These are phyloP conservation scores for Anolis apletophallus DNA, from an alignment of 2,797 vertebrate species.

Conservation along the genomic window DNA sequence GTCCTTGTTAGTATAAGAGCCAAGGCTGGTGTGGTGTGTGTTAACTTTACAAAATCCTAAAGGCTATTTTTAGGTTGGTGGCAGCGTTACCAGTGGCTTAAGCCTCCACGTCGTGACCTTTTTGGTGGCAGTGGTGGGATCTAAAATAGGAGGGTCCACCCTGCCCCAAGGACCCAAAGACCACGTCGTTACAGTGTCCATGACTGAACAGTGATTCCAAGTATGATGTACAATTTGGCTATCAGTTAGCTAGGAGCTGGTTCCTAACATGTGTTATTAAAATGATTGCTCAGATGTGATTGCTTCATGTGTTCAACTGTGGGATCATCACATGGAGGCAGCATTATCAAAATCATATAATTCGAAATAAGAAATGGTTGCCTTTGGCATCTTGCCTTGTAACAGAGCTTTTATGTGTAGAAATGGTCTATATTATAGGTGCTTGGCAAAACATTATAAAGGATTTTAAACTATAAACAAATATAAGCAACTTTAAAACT, in stretches of 20 bases:
- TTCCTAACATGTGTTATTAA: background rate
- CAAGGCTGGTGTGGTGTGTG: too few relatives aligned
- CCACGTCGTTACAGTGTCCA: too few relatives aligned
- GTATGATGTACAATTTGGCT: background rate
- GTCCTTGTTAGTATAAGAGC: too few relatives aligned
- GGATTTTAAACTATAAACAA: background rate
- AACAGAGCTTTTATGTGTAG: background rate
- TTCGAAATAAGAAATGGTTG: background rate
- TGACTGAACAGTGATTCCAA: too few relatives aligned
- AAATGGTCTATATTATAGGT: background rate
- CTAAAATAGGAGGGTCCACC: too few relatives aligned
- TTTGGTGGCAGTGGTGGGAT: too few relatives aligned
- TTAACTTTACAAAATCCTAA: too few relatives aligned
- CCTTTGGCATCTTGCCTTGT: background rate
- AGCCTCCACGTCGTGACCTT: too few relatives aligned
- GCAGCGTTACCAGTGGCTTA: too few relatives aligned
- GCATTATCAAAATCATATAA: background rate
- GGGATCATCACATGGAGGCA: too few relatives aligned
- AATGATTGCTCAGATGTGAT: background rate
- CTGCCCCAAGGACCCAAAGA: too few relatives aligned
- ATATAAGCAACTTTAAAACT: rapidly evolving
- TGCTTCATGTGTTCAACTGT: background rate
- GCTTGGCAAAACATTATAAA: background rate
- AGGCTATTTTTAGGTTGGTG: too few relatives aligned
- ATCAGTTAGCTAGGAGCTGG: background rate